Conservation (phyloP, 2,797 vertebrate species). For the Acanthornis magna region DNA sequence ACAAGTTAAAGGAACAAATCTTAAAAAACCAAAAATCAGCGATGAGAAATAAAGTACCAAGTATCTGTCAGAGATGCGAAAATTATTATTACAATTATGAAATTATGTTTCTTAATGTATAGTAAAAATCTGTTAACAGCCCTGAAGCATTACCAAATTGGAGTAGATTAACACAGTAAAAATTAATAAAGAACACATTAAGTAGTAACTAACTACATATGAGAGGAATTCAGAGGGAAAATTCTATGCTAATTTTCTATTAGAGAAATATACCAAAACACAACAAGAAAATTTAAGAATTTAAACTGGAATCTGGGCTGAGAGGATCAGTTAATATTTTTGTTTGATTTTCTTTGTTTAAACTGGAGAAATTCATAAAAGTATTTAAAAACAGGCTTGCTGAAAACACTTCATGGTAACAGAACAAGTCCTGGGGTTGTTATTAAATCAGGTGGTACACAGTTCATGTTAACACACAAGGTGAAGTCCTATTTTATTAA, state of each 20-base stretch:
- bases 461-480: background rate
- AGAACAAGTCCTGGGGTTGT: background rate
- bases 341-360: background rate
- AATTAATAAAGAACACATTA: background rate
- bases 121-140: background rate
- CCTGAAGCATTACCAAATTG: background rate
- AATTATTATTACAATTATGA: background rate
- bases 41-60: background rate
- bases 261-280: background rate
- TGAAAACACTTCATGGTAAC: background rate
- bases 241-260: background rate
- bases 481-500: background rate
- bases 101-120: background rate
- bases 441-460: background rate
- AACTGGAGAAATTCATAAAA: background rate
- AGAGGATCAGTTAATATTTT: background rate
- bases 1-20: background rate
- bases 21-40: background rate
- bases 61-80: background rate
- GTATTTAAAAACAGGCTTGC: background rate
- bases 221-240: background rate
- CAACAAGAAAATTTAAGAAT: background rate
- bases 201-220: background rate
- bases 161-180: background rate
- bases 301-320: background rate